phyloP scores from a whole-genome alignment of 2,888 invertebrate species.

The Cataglyphis albicans region DNA sequence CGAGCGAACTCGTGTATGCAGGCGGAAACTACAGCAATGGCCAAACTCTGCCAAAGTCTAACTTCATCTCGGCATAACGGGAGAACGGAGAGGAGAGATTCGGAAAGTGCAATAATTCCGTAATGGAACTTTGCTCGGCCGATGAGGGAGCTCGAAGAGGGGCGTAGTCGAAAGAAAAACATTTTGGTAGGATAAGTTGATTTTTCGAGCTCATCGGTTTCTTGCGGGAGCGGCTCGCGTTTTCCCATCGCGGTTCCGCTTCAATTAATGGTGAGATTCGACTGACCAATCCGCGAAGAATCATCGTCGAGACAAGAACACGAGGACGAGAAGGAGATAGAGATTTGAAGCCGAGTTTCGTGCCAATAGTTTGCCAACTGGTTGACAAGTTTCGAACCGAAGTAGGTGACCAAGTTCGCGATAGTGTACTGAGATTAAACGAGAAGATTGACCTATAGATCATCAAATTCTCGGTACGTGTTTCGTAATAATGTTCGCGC shows the following conservation, averaged over 20 bases:
- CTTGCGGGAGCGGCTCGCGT: constrained; percentile 51
- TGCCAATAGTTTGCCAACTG: constrained; percentile 73
- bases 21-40: constrained; percentile 31
- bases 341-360: constrained; percentile 48
- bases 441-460: constrained; percentile 53
- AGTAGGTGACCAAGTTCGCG: constrained; percentile 73
- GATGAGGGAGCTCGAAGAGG: not conserved
- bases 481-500: constrained; percentile 41
- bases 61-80: constrained; percentile 41
- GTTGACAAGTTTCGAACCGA: constrained; percentile 72
- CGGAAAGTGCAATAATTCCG: constrained; percentile 52
- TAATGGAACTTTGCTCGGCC: constrained; percentile 49
- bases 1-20: constrained; percentile 27
- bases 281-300: constrained; percentile 62
- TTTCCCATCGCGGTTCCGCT: constrained; percentile 58
- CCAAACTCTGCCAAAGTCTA: constrained; percentile 44
- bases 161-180: constrained; percentile 41
- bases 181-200: constrained; percentile 38
- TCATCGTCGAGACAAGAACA: constrained; percentile 38
- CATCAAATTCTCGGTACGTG: constrained; percentile 51
- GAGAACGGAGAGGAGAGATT: constrained; percentile 28
- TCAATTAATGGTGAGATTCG: constrained; percentile 56
- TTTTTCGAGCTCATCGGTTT: constrained; percentile 17
- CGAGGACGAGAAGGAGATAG: constrained; percentile 3
- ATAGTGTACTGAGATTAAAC: constrained; percentile 58